Evolutionary conservation across 2,113 vertebrate genomes (phyloP), one percentile per base, ranked within the genome.

Genomic region (Hemibagrus wyckioides): DNA sequence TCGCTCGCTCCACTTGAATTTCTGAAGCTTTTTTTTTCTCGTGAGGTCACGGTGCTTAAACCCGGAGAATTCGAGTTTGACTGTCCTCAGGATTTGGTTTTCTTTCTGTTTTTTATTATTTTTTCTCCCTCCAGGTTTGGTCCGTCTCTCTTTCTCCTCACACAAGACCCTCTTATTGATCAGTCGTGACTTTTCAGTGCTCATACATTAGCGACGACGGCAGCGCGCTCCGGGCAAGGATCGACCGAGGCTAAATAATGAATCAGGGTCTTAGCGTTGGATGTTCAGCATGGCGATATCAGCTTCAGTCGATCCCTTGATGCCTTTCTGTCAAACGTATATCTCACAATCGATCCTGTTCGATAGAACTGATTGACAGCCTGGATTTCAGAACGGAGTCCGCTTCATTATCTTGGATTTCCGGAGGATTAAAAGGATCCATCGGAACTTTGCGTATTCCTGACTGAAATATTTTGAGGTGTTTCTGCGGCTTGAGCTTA

Each of bases 251-350:
- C 87, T 92, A 59, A 90, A 91, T 87, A 76, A 88, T 89, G 76
- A 88, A 93, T 83, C 71, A 80, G 14, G 67, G 85, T 56, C 65
- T 39, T 88, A 44, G 65, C 33, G 88, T 65, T 76, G 7, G 52
- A 59, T 50, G 85, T 82, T 87, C 90, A 87, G 89, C n/a, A 59
- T 71, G 59, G 85, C 73, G 44, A 87, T 89, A 89, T 65, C 52
- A 84, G 82, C 41, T 80, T 5, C 9, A 61, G 91, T 92, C 91
- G 90, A 87, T 91, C 90, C 57, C 61, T 19, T 19, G 44, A n/a
- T 52, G 75, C 67, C 33, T 80, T 87, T 86, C 83, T 56, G 88
- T 67, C 36, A n/a, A 57, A 86, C 56, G 71, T 86, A 71, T 84
- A 67, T 88, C 84, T 75, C 21, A 30, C 73, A 59, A 56, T 88